Evolutionary conservation across 2,113 vertebrate species (phyloP).

Genomic region (Cygnus buccinator): DNA sequence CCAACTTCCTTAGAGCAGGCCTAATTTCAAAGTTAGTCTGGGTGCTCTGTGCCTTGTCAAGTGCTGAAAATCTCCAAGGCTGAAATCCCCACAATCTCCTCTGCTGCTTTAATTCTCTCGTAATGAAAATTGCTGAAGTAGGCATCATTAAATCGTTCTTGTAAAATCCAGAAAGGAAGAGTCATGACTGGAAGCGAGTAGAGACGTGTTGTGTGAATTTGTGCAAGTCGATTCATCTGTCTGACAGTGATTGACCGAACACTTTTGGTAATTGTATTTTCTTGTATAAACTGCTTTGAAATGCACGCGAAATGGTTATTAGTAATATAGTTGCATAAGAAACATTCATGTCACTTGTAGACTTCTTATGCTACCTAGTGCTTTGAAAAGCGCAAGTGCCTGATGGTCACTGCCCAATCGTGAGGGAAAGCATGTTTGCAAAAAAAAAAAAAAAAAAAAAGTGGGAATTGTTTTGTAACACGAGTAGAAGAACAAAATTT

Average conservation of each 20-base stretch:
- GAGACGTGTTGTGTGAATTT: neutral
- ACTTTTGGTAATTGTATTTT: neutral
- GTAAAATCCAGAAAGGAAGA: neutral
- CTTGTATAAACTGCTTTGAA: neutral
- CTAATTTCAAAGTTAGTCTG: neutral
- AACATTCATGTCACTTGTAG: neutral
- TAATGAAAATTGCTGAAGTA: neutral
- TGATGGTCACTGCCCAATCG: too few relatives aligned
- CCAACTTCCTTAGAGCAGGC: neutral
- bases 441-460: neutral
- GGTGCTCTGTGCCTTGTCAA: neutral
- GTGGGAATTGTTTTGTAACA: too few relatives aligned
- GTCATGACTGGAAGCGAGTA: neutral
- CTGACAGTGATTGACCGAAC: neutral
- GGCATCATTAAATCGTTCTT: neutral
- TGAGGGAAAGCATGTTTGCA: too few relatives aligned
- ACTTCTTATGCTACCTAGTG: too few relatives aligned
- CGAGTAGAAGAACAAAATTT: neutral
- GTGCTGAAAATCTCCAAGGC: neutral
- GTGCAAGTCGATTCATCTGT: neutral
- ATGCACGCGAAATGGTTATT: accelerated
- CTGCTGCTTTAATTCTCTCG: accelerated
- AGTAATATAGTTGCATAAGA: neutral
- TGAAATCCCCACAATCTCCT: neutral
- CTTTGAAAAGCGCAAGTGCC: neutral